Percentiles rank a stretch among this genome's conserved stretches.
Evolutionary conservation across 2,888 invertebrate genomes (phyloP).

Genomic region (Drosophila melanosoma): DNA sequence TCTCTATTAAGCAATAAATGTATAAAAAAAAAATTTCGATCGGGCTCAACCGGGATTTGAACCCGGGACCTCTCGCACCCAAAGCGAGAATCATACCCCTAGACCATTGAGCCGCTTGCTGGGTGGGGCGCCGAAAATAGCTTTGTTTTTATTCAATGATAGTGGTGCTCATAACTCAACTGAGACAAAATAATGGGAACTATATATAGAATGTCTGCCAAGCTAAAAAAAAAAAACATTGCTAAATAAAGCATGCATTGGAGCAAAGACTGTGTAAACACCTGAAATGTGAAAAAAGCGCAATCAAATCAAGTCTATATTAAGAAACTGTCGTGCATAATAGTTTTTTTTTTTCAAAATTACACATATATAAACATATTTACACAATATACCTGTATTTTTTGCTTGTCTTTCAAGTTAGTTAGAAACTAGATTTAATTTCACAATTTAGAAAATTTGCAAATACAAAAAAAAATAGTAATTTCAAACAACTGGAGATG

Average conservation of each 20-base stretch:
- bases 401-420: background rate
- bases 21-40: background rate
- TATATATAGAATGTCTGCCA: background rate
- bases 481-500: constrained; percentile 79
- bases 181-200: background rate
- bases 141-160: constrained; percentile 11
- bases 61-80: constrained; percentile 87
- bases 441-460: background rate
- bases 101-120: constrained; percentile 87
- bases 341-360: background rate
- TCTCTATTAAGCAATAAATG: background rate
- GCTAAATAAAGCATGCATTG: background rate
- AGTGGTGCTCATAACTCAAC: background rate
- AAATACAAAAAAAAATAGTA: background rate
- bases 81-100: constrained; percentile 89
- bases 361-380: background rate
- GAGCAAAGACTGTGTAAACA: background rate
- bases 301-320: background rate
- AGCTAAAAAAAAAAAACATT: background rate
- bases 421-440: background rate
- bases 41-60: constrained; percentile 84
- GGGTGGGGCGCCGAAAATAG: accelerated
- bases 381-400: background rate
- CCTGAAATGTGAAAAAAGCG: background rate
- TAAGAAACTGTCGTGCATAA: background rate